Base-by-base conservation (phyloP, 2,113 vertebrate species). In the Pollimyrus isidori region DNA sequence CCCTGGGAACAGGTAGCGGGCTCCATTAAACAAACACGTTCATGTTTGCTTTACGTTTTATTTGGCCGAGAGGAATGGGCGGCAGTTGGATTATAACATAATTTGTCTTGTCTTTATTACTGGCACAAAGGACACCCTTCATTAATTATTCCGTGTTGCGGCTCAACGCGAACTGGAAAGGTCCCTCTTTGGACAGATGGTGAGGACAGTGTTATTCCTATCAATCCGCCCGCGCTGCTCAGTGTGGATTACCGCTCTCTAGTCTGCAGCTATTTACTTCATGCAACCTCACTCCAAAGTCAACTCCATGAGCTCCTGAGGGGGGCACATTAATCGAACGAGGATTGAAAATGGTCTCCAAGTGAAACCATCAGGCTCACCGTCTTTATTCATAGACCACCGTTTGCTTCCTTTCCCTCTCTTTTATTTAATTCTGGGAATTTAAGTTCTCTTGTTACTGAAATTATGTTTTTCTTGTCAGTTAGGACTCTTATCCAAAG, bases 61-160 rank as follows among this genome's bases (percentile, higher is more conserved):
- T 99, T 99, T 99, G 98, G 98, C 98, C 97, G 97, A 98, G 98
- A 99, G 97, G 98, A 99, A 99, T 2, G 97, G 98, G 97, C 97
- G 97, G 97, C 97, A 98, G 98, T 99, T 98, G 98, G 98, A 99
- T 99, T 99, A 99, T 98, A 99, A 99, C 97, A 98, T 99, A 97
- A 98, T 99, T 99, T 99, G 98, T 99, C 98, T 99, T 98, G 97
- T 99, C 98, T 99, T 99, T 99, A 99, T 99, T 99, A 98, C 97
- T 97, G 96, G 97, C 97, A 99, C 98, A 99, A 99, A 99, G 98
- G 98, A 99, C 98, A 98, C 97, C 97, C 98, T 98, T 98, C 98
- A 99, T 99, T 99, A 98, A 99, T 99, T 99, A 99, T 99, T 99
- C 98, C 96, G 97, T 96, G 96, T 97, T 97, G 98, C 97, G 96